Conservation (phyloP, 1,140 invertebrate genomes). For the Drosophila simulans region DNA sequence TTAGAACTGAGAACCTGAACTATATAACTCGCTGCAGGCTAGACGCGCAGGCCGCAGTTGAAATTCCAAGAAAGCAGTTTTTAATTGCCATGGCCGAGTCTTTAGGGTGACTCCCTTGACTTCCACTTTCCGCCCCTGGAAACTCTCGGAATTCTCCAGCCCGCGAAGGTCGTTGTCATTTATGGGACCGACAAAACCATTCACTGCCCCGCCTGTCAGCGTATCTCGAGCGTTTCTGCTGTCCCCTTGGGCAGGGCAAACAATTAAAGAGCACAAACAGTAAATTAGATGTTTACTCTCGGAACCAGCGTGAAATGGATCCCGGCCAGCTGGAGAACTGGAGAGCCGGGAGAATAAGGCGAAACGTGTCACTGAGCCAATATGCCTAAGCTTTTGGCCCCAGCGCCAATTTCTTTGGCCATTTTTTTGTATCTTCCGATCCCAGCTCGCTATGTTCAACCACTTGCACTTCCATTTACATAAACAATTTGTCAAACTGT, state of each 20-base stretch:
- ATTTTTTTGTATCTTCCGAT: conserved; percentile 8
- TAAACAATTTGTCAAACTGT: conserved; percentile 80
- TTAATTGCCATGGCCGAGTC: conserved; percentile 60
- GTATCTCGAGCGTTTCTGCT: conserved; percentile 18
- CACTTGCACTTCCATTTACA: conserved; percentile 70
- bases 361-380: conserved; percentile 54
- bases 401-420: conserved; percentile 24
- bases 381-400: conserved; percentile 45
- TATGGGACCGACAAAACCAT: conserved; percentile 50
- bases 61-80: conserved; percentile 72
- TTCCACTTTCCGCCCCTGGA: neutral
- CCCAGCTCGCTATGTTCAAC: conserved; percentile 9
- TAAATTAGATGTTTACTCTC: conserved; percentile 70
- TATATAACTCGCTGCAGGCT: conserved; percentile 41
- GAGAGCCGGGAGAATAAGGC: neutral
- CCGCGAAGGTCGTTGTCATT: conserved; percentile 54
- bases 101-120: neutral
- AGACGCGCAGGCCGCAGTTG: conserved; percentile 54
- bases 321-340: conserved; percentile 10
- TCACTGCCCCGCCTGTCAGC: conserved; percentile 26
- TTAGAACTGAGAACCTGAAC: conserved; percentile 19
- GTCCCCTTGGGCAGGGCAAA: conserved; percentile 53
- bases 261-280: conserved; percentile 64
- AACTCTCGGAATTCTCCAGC: neutral
- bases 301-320: conserved; percentile 30